Percentiles rank a stretch among this genome's conserved stretches.
These are phyloP conservation scores for Ophiodon elongatus DNA, from an alignment of 2,113 vertebrate species.

Conservation along the genomic window DNA sequence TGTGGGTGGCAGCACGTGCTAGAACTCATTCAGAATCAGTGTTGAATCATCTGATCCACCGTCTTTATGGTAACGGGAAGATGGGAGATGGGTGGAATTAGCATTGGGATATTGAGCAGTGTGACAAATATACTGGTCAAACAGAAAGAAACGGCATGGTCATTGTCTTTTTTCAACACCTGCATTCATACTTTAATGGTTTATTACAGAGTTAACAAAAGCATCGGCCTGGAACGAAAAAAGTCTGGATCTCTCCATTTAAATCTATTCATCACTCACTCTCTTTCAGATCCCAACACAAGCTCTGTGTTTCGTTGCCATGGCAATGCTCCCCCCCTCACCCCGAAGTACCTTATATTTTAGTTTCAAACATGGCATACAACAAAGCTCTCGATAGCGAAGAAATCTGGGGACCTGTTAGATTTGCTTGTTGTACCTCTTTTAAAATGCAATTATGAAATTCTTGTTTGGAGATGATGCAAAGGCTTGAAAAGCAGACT, in stretches of 20 bases:
- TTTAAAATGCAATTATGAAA: conserved; percentile 50
- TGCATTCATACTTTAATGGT: conserved; percentile 13
- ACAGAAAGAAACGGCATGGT: background rate
- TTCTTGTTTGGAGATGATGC: conserved; percentile 41
- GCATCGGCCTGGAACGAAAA: conserved; percentile 40
- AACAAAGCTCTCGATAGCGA: conserved; percentile 28
- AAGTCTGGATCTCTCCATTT: conserved; percentile 62
- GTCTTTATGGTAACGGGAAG: conserved; percentile 7
- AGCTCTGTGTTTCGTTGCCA: conserved; percentile 81
- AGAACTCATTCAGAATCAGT: conserved; percentile 31
- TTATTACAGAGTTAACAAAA: conserved; percentile 60
- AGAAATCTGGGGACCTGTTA: conserved; percentile 6
- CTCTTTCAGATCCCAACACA: conserved; percentile 66
- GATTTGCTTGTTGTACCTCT: conserved; percentile 31
- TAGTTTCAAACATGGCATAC: conserved; percentile 67
- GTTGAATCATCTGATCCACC: conserved; percentile 37
- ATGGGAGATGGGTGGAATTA: conserved; percentile 28
- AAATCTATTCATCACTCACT: conserved; percentile 75
- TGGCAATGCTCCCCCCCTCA: conserved; percentile 64
- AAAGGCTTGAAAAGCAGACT: conserved; percentile 50
- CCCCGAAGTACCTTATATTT: conserved; percentile 73
- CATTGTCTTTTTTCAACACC: conserved; percentile 8
- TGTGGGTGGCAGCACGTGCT: conserved; percentile 35
- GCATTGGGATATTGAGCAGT: background rate
- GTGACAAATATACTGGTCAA: conserved; percentile 18